A percentile compares a stretch with the other conserved stretches of the same genome.
Evolutionary conservation across 1,140 invertebrate genomes (phyloP).

Genomic region (Trachymyrmex septentrionalis): DNA sequence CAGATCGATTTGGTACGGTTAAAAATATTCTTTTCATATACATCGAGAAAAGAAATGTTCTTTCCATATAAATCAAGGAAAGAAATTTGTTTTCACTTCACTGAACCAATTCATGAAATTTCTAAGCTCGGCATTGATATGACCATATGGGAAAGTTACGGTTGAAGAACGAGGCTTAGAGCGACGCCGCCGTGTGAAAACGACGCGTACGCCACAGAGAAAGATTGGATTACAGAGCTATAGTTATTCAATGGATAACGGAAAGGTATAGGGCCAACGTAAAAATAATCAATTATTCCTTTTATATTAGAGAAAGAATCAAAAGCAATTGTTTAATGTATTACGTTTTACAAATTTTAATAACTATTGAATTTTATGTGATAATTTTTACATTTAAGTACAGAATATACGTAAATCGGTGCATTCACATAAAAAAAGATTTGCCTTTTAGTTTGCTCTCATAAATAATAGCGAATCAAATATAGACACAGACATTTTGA

Average conservation of each 20-base stretch:
- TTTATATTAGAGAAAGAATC: neutral
- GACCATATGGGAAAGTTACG: conserved; percentile 12
- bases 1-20: neutral
- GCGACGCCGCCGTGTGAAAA: neutral
- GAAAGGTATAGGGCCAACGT: neutral
- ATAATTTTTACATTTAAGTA: neutral
- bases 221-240: neutral
- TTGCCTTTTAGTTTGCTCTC: neutral
- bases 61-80: neutral
- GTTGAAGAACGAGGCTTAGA: neutral
- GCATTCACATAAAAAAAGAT: neutral
- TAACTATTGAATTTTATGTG: neutral
- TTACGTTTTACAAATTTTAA: neutral
- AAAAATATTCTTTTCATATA: conserved; percentile 30
- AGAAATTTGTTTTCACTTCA: conserved; percentile 47
- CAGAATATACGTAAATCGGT: neutral
- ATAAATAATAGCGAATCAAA: conserved; percentile 1
- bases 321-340: neutral
- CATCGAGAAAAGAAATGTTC: conserved; percentile 33
- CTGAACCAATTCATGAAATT: conserved; percentile 27
- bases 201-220: neutral
- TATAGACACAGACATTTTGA: conserved; percentile 11
- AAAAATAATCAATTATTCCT: conserved; percentile 21
- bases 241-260: neutral
- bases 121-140: conserved; percentile 2